Percentiles rank a stretch among this genome's conserved stretches.
These are phyloP conservation scores for Microcebus jonahi DNA, from an alignment of 2,113 vertebrate species.

Conservation along the genomic window DNA sequence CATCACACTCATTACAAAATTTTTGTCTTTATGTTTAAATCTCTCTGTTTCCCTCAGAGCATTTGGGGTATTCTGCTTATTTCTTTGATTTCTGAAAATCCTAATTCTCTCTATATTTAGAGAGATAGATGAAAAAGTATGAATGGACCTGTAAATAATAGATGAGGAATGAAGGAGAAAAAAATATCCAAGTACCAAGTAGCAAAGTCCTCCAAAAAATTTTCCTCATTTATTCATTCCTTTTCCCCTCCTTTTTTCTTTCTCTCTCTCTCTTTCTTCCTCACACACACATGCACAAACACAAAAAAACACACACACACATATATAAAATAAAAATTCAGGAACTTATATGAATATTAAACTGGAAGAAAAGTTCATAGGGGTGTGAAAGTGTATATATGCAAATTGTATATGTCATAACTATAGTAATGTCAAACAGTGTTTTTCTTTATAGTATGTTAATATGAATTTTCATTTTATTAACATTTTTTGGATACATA, in stretches of 20 bases:
- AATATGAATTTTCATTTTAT: background rate
- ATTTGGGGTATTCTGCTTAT: background rate
- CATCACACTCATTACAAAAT: no score
- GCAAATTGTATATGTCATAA: background rate
- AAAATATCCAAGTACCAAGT: background rate
- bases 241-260: background rate
- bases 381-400: fast-evolving
- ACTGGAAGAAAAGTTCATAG: background rate
- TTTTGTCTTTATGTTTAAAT: background rate
- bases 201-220: background rate
- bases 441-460: background rate
- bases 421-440: background rate
- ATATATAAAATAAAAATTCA: background rate
- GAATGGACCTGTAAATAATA: background rate
- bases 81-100: background rate
- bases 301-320: no score
- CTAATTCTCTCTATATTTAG: background rate
- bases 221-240: background rate
- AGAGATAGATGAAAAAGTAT: background rate
- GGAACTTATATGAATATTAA: background rate
- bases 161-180: background rate
- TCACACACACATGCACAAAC: background rate
- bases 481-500: no score
- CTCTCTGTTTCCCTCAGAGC: background rate
- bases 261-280: background rate